Percentiles rank a stretch among this genome's conserved stretches.
phyloP scores from a whole-genome alignment of 2,113 vertebrate species.

The Paramisgurnus dabryanus region DNA sequence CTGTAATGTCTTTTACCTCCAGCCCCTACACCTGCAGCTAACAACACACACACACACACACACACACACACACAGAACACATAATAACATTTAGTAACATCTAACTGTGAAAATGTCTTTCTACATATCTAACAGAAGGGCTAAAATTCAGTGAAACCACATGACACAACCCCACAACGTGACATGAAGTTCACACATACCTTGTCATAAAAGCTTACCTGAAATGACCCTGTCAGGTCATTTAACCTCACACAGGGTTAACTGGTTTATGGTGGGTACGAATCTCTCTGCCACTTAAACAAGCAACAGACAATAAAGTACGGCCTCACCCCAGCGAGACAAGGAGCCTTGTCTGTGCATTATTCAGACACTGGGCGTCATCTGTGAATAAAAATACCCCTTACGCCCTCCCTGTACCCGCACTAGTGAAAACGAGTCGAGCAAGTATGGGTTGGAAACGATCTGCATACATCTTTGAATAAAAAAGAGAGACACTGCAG shows the following conservation, averaged over 20 bases:
- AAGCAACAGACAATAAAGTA: constrained; percentile 53
- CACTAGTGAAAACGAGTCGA: constrained; percentile 70
- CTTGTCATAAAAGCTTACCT: constrained; percentile 32
- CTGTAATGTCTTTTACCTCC: not conserved
- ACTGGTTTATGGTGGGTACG: constrained; percentile 48
- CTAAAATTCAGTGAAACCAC: not conserved
- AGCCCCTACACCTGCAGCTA: not conserved
- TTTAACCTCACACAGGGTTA: constrained; percentile 38
- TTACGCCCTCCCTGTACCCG: constrained; percentile 60
- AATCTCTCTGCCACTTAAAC: constrained; percentile 48
- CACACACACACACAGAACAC: not conserved
- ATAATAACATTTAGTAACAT: not conserved
- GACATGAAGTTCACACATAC: constrained; percentile 13
- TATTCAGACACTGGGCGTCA: constrained; percentile 57
- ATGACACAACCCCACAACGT: not conserved
- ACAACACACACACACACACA: not conserved
- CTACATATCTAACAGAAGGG: not conserved
- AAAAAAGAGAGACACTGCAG: constrained; percentile 35
- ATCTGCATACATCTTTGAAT: constrained; percentile 61
- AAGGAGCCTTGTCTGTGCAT: constrained; percentile 54
- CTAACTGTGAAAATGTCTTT: not conserved
- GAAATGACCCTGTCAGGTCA: constrained; percentile 41
- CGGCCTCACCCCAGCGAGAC: constrained; percentile 53
- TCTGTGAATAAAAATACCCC: constrained; percentile 56
- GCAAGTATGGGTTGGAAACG: constrained; percentile 71